Conservation (phyloP, 2,888 invertebrate species). For the Bombylius major region DNA sequence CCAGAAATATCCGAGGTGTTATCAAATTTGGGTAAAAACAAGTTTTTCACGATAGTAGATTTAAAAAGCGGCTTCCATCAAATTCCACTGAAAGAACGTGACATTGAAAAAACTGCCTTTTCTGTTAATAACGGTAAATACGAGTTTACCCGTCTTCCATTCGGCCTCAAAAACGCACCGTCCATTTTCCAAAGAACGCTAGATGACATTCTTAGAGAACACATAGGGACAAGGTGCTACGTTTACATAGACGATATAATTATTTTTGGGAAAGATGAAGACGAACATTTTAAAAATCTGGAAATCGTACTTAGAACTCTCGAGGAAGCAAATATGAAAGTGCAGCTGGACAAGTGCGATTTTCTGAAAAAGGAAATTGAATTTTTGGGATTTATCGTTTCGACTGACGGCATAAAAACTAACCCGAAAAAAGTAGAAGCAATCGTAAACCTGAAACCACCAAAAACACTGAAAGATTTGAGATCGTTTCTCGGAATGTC, state of each 20-base stretch:
- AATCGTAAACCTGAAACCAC: too few relatives aligned
- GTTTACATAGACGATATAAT: conserved; percentile 10
- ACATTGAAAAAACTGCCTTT: conserved; percentile 6
- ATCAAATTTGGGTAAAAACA: conserved; percentile 5
- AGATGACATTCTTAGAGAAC: conserved; percentile 5
- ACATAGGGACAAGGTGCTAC: conserved; percentile 7
- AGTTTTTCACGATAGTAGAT: background rate
- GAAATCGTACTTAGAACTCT: conserved; percentile 1
- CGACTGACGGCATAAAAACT: too few relatives aligned
- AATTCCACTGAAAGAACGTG: conserved; percentile 6
- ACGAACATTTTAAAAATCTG: conserved; percentile 6
- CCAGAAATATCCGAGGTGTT: conserved; percentile 7
- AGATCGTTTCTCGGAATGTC: too few relatives aligned
- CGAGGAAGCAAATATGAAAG: conserved; percentile 7
- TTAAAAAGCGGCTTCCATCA: background rate
- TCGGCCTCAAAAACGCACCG: conserved; percentile 8
- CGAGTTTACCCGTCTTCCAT: conserved; percentile 7
- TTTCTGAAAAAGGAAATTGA: conserved; percentile 21
- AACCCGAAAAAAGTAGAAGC: too few relatives aligned
- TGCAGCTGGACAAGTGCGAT: conserved; percentile 14
- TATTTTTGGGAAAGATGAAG: conserved; percentile 6
- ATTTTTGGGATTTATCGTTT: too few relatives aligned
- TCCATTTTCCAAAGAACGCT: conserved; percentile 8
- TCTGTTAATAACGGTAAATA: conserved; percentile 6
- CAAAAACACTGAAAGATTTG: too few relatives aligned